A percentile compares a stretch with the other conserved stretches of the same genome.
These are phyloP conservation scores for Ephialtes manifestator DNA, from an alignment of 2,888 invertebrate genomes.

Conservation along the genomic window DNA sequence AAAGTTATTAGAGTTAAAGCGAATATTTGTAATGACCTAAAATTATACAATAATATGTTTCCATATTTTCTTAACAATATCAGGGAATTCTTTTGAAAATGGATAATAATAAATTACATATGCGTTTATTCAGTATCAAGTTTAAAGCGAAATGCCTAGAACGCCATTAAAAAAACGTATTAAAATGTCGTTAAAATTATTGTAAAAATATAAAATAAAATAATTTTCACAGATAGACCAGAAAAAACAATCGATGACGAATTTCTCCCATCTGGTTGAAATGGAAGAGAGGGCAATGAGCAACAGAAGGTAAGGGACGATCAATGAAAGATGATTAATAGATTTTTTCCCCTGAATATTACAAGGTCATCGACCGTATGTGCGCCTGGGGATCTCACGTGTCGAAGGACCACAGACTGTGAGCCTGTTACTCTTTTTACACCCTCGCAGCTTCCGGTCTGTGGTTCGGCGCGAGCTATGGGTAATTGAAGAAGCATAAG, in stretches of 20 bases:
- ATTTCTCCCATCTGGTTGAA: slow-evolving; percentile 19
- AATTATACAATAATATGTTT: too few species aligned
- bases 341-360: slow-evolving; percentile 33
- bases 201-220: not conserved
- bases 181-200: too few species aligned
- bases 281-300: not conserved
- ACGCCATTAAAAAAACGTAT: too few species aligned
- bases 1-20: too few species aligned
- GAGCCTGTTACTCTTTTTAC: slow-evolving; percentile 58
- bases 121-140: too few species aligned
- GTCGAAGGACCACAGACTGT: slow-evolving; percentile 47
- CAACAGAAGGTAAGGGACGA: slow-evolving; percentile 19
- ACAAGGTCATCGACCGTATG: slow-evolving; percentile 64
- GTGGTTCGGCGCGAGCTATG: slow-evolving; percentile 24
- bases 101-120: too few species aligned
- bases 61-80: too few species aligned
- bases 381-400: slow-evolving; percentile 44
- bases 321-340: slow-evolving; percentile 58
- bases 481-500: slow-evolving; percentile 46
- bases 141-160: too few species aligned
- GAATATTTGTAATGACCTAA: too few species aligned
- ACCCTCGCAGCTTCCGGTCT: slow-evolving; percentile 64
- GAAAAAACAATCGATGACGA: slow-evolving; percentile 4
- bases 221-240: not conserved
- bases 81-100: too few species aligned